These are phyloP conservation scores for Heliothis virescens DNA, from an alignment of 1,140 invertebrate genomes.

Conservation along the genomic window DNA sequence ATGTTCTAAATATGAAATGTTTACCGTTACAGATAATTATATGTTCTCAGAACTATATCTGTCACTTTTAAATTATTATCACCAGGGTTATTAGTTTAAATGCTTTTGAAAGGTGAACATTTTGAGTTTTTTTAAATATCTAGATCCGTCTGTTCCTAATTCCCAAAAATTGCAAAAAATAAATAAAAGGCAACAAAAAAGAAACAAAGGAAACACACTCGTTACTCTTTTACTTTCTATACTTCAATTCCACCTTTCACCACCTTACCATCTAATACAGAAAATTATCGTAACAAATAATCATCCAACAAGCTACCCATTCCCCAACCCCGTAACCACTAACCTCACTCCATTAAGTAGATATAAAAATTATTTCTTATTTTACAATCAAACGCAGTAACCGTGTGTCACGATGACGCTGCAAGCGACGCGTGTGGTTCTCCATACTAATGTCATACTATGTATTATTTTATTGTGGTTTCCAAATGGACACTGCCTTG, in stretches of 20 bases:
- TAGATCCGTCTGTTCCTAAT: too few relatives aligned
- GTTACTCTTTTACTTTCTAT: too few relatives aligned
- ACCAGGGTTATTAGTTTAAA: too few relatives aligned
- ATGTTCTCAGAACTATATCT: background rate
- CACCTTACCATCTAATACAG: too few relatives aligned
- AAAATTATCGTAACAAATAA: too few relatives aligned
- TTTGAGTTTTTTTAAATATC: too few relatives aligned
- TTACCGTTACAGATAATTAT: too few relatives aligned
- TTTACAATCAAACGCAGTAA: slow-evolving; percentile 68
- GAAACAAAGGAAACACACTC: background rate
- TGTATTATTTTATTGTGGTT: slow-evolving; percentile 18
- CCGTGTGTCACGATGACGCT: slow-evolving; percentile 71
- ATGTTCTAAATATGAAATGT: too few relatives aligned
- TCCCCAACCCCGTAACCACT: background rate
- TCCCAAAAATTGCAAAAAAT: background rate
- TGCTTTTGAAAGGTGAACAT: too few relatives aligned
- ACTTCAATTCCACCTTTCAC: too few relatives aligned
- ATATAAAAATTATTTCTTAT: slow-evolving; percentile 73
- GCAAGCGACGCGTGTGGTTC: slow-evolving; percentile 67
- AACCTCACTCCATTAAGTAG: slow-evolving; percentile 64
- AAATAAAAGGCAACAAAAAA: background rate
- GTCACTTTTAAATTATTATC: too few relatives aligned
- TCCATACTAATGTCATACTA: slow-evolving; percentile 44
- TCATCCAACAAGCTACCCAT: background rate
- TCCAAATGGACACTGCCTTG: slow-evolving; percentile 16